These are phyloP conservation scores for Cettia cetti DNA, from an alignment of 2,113 vertebrate genomes.

Conservation along the genomic window DNA sequence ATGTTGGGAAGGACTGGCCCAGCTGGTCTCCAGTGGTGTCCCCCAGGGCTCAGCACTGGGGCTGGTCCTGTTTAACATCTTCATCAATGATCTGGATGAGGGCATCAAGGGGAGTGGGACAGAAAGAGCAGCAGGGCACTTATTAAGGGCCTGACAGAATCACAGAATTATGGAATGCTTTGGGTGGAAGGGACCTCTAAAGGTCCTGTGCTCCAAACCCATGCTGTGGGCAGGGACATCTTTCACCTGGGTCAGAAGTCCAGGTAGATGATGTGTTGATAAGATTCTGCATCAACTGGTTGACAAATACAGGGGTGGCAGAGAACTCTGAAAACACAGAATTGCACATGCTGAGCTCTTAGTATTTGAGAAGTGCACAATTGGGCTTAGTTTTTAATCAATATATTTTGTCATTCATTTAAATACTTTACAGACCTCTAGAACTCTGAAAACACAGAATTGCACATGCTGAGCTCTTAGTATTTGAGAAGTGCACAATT, in stretches of 20 bases:
- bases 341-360: not conserved
- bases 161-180: not conserved
- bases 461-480: not conserved
- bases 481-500: not conserved
- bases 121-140: not conserved
- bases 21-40: not conserved
- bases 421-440: not conserved
- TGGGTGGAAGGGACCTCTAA: not conserved
- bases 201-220: not conserved
- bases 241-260: not conserved
- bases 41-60: not conserved
- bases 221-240: not conserved
- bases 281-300: not conserved
- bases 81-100: not conserved
- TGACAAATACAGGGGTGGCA: not conserved
- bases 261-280: not conserved
- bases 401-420: not conserved
- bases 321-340: not conserved
- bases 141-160: not conserved
- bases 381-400: not conserved
- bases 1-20: not conserved
- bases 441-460: not conserved
- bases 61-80: not conserved
- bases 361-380: not conserved
- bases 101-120: too few species aligned